Percentiles rank a stretch among this genome's conserved stretches.
phyloP scores from a whole-genome alignment of 2,888 invertebrate species.

The Arge pagana region DNA sequence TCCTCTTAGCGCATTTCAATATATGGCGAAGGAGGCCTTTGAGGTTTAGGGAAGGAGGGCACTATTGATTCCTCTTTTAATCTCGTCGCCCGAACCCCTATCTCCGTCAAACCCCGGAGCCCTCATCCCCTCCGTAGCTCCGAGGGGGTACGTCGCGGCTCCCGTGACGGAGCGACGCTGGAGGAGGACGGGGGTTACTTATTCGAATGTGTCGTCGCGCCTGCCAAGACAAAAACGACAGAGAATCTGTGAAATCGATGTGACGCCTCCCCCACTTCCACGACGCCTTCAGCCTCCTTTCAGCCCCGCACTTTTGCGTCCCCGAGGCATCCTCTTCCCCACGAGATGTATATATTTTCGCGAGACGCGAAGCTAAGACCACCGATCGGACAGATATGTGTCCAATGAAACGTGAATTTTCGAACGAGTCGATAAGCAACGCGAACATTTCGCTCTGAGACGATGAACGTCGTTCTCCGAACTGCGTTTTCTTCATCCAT shows the following conservation, averaged over 20 bases:
- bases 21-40: slow-evolving; percentile 53
- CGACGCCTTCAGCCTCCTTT: slow-evolving; percentile 18
- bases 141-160: slow-evolving; percentile 1
- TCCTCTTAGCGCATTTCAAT: slow-evolving; percentile 56
- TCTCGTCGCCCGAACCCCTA: slow-evolving; percentile 49
- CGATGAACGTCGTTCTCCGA: too few species aligned
- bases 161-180: slow-evolving; percentile 29
- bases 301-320: slow-evolving; percentile 15
- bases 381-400: too few species aligned
- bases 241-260: slow-evolving; percentile 52
- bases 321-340: slow-evolving; percentile 14
- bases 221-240: slow-evolving; percentile 50
- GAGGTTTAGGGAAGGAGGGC: slow-evolving; percentile 44
- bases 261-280: slow-evolving; percentile 29
- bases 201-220: slow-evolving; percentile 56
- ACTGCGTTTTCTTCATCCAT: too few species aligned
- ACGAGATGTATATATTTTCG: too few species aligned
- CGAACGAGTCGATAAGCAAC: too few species aligned
- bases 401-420: too few species aligned
- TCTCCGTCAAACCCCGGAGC: slow-evolving; percentile 43
- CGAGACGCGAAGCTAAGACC: too few species aligned
- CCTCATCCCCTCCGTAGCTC: not conserved
- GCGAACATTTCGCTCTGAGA: too few species aligned
- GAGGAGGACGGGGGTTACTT: slow-evolving; percentile 45
- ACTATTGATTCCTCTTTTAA: slow-evolving; percentile 58